Evolutionary conservation across 2,113 vertebrate species (phyloP), one percentile per base, ranked within the genome.

Genomic region (Natator depressus): DNA sequence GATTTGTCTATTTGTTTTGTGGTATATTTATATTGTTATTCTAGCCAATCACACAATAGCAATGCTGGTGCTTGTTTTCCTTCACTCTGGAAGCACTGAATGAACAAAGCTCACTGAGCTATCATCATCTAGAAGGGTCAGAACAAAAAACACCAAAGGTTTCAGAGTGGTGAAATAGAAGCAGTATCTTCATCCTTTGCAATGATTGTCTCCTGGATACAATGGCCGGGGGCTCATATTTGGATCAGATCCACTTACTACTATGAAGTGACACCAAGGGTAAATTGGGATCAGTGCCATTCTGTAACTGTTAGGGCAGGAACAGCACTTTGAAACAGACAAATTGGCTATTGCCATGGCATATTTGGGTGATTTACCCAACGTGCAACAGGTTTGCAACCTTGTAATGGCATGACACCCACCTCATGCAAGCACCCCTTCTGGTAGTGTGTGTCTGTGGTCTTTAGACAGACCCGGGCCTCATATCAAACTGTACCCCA

Each of bases 71-170:
- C 78, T 93, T 91, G 82, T 93, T 94, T 88, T 91, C 59, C 55
- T 95, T 92, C 85, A 42, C 57, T 94, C 87, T 93, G 80, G 93
- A 96, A 97, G 76, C 91, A 92, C 0, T 3, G 85, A 93, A 53
- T 24, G 54, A 97, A 59, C 92, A 94, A 83, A 96, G 81, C 87
- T 97, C 93, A 84, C 84, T 91, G 94, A 94, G 80, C 90, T 95
- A 96, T 96, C 93, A 94, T 55, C 65, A 49, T 96, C 93, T 95
- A 95, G 97, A 97, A 97, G 92, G 42, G 57, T 96, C 95, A 95
- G 91, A 94, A 94, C 78, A 93, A 72, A 72, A 93, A 96, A 92
- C 96, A 95, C 88, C 89, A 89, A 94, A 91, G 80, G 27, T 79
- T 97, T 97, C 93, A 90, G 69, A 91, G 47, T 22, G 14, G 80